Percentiles rank a stretch among this genome's conserved stretches.
These are phyloP conservation scores for Eira barbara DNA, from an alignment of 2,113 vertebrate genomes.

Conservation along the genomic window DNA sequence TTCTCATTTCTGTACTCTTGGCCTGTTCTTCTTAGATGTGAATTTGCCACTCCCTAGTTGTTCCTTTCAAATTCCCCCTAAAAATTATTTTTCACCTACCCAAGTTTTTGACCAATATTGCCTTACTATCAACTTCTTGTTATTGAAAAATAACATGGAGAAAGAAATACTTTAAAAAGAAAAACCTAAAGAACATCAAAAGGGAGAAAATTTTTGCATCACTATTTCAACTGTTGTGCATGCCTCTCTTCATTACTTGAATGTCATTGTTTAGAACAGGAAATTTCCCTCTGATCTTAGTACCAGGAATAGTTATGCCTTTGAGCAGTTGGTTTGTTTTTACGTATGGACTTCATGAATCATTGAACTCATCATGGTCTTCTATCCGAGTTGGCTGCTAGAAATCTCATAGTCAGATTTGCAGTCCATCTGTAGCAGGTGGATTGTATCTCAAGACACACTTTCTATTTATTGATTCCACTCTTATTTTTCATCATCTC, in stretches of 20 bases:
- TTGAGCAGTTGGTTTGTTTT: constrained; percentile 50
- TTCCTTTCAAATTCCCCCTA: not conserved
- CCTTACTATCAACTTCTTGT: not conserved
- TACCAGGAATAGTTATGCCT: constrained; percentile 38
- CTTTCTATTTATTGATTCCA: not conserved
- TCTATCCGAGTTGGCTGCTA: constrained; percentile 41
- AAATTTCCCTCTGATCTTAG: constrained; percentile 26
- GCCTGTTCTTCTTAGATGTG: not conserved
- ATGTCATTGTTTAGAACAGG: constrained; percentile 13
- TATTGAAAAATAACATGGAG: not conserved
- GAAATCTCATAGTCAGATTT: constrained; percentile 47
- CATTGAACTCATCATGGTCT: constrained; percentile 25
- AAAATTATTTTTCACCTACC: not conserved
- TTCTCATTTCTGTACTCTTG: constrained; percentile 4
- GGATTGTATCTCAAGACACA: not conserved
- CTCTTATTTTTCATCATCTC: not conserved
- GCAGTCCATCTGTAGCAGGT: constrained; percentile 33
- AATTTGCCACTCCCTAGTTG: not conserved
- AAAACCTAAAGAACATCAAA: not conserved
- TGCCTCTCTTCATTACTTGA: constrained; percentile 23
- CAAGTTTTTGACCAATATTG: not conserved
- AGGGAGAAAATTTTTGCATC: not conserved
- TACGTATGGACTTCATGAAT: constrained; percentile 28
- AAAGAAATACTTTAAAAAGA: not conserved
- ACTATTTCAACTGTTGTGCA: not conserved